A percentile compares a stretch with the other conserved stretches of the same genome.
phyloP scores from a whole-genome alignment of 2,113 vertebrate species.

The Platycercus adscitus region DNA sequence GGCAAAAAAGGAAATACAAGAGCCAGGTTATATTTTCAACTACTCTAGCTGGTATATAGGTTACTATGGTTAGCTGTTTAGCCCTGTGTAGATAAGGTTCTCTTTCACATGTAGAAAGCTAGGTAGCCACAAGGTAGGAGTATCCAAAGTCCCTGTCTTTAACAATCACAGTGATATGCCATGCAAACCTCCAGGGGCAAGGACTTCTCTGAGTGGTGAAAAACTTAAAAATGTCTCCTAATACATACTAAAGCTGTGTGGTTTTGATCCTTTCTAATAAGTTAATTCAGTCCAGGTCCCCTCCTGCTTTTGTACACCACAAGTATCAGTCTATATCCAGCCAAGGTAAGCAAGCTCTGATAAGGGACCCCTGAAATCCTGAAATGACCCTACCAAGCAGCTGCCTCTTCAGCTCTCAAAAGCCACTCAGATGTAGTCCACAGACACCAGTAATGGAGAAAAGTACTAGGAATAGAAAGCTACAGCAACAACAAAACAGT shows the following conservation, averaged over 20 bases:
- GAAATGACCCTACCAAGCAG: neutral
- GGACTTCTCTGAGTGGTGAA: neutral
- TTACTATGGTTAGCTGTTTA: neutral
- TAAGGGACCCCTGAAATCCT: neutral
- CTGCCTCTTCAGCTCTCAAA: neutral
- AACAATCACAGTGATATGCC: neutral
- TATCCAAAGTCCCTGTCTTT: neutral
- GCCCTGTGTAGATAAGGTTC: neutral
- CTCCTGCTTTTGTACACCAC: neutral
- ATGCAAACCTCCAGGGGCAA: neutral
- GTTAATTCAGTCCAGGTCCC: neutral
- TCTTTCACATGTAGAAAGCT: neutral
- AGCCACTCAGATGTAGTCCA: neutral
- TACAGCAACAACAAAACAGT: neutral
- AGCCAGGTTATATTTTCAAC: neutral
- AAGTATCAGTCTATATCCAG: neutral
- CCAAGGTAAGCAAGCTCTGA: neutral
- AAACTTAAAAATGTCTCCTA: neutral
- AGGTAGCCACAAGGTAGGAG: neutral
- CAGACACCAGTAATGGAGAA: neutral
- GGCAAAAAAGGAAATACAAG: neutral
- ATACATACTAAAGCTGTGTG: fast-evolving
- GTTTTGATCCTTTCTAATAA: neutral
- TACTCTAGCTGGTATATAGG: neutral
- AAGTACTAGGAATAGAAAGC: neutral